Evolutionary conservation across 2,113 vertebrate genomes (phyloP).

Genomic region (Protobothrops flavoviridis): DNA sequence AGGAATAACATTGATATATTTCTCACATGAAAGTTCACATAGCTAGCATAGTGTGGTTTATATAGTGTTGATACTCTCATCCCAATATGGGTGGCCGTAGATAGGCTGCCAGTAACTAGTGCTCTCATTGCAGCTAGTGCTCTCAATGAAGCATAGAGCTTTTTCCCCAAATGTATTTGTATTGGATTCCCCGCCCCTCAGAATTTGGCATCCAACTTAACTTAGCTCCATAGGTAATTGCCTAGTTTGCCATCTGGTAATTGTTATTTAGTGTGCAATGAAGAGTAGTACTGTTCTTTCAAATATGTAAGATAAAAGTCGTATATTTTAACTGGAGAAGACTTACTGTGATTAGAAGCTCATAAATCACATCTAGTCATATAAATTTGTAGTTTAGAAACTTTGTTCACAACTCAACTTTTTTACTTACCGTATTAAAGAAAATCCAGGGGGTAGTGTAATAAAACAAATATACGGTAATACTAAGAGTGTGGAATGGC

Average conservation of each 20-base stretch:
- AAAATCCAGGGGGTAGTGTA: neutral
- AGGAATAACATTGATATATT: neutral
- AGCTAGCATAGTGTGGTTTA: neutral
- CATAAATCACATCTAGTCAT: neutral
- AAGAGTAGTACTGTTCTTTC: neutral
- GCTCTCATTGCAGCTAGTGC: neutral
- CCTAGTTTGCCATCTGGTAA: neutral
- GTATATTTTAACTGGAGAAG: neutral
- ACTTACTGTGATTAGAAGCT: neutral
- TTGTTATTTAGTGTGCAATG: neutral
- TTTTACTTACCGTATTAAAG: neutral
- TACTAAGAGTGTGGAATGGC: neutral
- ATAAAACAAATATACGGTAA: neutral
- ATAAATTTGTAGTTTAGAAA: neutral
- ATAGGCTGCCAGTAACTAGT: neutral
- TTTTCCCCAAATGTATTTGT: neutral
- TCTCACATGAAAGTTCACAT: neutral
- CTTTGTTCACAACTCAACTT: neutral
- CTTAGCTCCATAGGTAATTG: neutral
- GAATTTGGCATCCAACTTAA: neutral
- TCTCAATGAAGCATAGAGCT: neutral
- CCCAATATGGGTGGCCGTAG: neutral
- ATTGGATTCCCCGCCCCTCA: neutral
- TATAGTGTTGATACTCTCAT: neutral
- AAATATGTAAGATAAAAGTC: neutral